Conservation (phyloP, 1,140 invertebrate genomes). For the Papilio dardanus region DNA sequence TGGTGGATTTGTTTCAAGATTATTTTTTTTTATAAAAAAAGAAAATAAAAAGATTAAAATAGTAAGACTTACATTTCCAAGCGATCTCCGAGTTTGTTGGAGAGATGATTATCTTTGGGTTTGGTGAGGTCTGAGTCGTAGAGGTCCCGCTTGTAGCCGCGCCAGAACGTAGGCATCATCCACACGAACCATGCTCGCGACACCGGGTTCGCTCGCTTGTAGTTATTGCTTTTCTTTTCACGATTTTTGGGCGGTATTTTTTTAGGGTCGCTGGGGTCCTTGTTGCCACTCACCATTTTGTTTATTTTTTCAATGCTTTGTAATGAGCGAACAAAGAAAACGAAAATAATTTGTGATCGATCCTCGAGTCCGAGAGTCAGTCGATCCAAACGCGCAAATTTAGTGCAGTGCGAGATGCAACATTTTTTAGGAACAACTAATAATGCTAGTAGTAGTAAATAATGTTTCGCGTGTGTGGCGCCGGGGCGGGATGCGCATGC, state of each 20-base stretch:
- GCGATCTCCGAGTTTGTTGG: conserved; percentile 84
- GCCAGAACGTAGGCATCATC: conserved; percentile 86
- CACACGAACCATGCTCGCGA: conserved; percentile 83
- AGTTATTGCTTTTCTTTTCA: conserved; percentile 76
- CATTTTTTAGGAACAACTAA: conserved; percentile 52
- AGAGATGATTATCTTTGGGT: conserved; percentile 84
- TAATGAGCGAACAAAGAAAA: conserved; percentile 40
- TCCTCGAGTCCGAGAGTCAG: conserved; percentile 46
- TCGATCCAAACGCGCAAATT: conserved; percentile 44
- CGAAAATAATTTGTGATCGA: conserved; percentile 41
- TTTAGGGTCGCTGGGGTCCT: conserved; percentile 65
- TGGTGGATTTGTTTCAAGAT: no score
- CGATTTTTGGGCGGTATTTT: conserved; percentile 75
- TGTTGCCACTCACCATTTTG: conserved; percentile 80
- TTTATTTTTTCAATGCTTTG: conserved; percentile 42
- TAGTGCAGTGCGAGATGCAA: conserved; percentile 50
- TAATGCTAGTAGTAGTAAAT: no score
- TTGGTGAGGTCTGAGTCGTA: conserved; percentile 87
- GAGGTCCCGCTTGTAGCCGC: conserved; percentile 87
- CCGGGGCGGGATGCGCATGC: conserved; percentile 60
- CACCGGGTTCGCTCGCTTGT: conserved; percentile 68
- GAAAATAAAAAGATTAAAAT: conserved; percentile 8
- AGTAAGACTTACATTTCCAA: conserved; percentile 84
- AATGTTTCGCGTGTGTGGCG: conserved; percentile 46
- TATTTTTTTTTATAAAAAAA: no score